Base-by-base conservation (phyloP, 2,797 vertebrate species). In the Podarcis lilfordi region DNA sequence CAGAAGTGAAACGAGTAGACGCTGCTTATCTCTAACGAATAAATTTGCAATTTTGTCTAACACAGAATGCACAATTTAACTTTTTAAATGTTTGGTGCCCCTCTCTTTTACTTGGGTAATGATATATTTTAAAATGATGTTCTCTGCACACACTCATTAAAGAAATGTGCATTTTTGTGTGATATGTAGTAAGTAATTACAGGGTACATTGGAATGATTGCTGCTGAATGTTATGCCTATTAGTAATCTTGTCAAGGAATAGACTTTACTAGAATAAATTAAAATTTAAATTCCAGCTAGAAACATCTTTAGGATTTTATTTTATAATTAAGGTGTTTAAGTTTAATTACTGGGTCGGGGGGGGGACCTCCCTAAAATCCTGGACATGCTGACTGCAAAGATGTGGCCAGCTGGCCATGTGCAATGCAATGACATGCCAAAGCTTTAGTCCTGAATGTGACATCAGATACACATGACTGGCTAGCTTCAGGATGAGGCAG, bases 121-220 rank as follows among this genome's bases (percentile, higher is more conserved):
- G 93, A 69, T n/a, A 87, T 23, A 68, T 68, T 86, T 5, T 35
- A 91, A 59, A 88, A 4, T 85, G 90, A 8, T 82, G 59, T 21
- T 91, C 91, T 89, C 92, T 82, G 68, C 89, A 59, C 2, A 90
- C 40, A 82, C 59, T 92, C 93, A 90, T 94, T 93, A 93, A 91
- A 64, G 8, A 1, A 80, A 71, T 59, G 86, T 84, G 27, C 17
- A 82, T 82, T 86, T 55, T 7, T 83, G 40, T 85, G 19, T 69
- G 91, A 59, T 40, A 82, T 90, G 94, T 43, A 80, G 29, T 77
- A 92, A 81, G 80, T 92, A 94, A 95, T 96, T 94, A 94, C 69
- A 89, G 92, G 86, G 86, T 40, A 87, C 7, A 88, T 76, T 91
- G 68, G 79, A 92, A 92, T 0, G 37, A 89, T 85, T 92, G 94